Base-by-base conservation (phyloP, 2,113 vertebrate genomes). In the Notarius lentiginosus region DNA sequence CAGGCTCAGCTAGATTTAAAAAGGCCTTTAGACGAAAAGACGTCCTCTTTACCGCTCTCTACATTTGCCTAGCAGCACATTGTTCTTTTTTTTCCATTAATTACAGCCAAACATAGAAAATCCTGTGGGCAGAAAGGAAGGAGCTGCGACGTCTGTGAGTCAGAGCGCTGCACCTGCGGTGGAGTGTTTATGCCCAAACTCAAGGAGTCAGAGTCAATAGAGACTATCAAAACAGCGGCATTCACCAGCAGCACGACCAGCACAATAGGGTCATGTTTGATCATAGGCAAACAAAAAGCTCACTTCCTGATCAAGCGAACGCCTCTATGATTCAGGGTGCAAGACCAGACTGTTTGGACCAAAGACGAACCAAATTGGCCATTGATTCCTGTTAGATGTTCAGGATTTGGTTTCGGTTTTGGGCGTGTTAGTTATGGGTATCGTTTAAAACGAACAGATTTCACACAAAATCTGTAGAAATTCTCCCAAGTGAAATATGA, bases 181-280 rank as follows among this genome's bases (percentile, higher is more conserved):
- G 82, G 84, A 90, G 90, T 90, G 88, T 87, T 90, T 90, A 77
- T 90, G 88, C 79, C 72, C 63, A 80, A 75, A 41, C 85, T 90
- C 70, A 89, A 90, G 90, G 87, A 88, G 87, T 87, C 73, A 84
- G 85, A 89, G 82, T 88, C 88, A 90, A 88, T 89, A 83, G 79
- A 83, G 65, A 68, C 86, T 89, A 90, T 90, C 88, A 90, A 90
- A 90, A 89, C 90, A 88, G 77, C 66, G 47, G 84, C 82, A 89
- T 88, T 90, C 88, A 89, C 22, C 58, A 24, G 49, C 47, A 80
- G 81, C 75, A 84, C 79, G 30, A 70, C 70, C 20, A 14, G 55
- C 81, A 88, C 86, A 90, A 84, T 79, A 82, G 85, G 84, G 66
- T 75, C 72, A 82, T 84, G 77, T 89, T 87, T 90, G 87, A 90